Conservation (phyloP, 1,140 invertebrate species). For the Dinoponera quadriceps region DNA sequence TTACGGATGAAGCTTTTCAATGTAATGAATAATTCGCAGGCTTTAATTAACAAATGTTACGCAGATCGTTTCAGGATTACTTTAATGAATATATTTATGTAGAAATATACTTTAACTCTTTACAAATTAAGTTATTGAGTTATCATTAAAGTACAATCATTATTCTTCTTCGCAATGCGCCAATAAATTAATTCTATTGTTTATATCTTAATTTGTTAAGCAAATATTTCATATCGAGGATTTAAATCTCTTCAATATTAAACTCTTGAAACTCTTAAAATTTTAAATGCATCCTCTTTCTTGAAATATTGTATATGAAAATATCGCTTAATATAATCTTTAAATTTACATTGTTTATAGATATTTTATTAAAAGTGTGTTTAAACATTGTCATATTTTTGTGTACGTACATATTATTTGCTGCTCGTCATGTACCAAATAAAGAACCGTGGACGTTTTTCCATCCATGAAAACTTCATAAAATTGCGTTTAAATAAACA, state of each 20-base stretch:
- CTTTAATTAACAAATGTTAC: constrained; percentile 15
- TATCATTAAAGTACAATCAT: not conserved
- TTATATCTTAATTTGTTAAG: not conserved
- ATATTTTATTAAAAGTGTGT: not conserved
- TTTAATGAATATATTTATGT: not conserved
- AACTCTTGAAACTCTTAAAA: too few relatives aligned
- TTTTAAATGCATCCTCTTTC: too few relatives aligned
- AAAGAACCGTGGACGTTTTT: not conserved
- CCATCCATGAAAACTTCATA: not conserved
- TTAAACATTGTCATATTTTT: not conserved
- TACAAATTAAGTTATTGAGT: not conserved
- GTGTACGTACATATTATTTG: not conserved
- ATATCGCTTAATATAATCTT: too few relatives aligned
- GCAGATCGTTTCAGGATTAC: not conserved
- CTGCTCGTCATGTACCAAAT: not conserved
- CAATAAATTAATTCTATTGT: not conserved
- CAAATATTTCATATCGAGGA: too few relatives aligned
- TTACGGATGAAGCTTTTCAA: not conserved
- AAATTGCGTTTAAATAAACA: constrained; percentile 12
- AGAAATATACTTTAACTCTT: not conserved
- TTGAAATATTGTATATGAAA: too few relatives aligned
- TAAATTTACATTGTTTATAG: not conserved
- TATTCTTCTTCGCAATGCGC: not conserved
- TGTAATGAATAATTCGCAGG: not conserved
- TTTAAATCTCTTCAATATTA: too few relatives aligned